phyloP scores from a whole-genome alignment of 2,888 invertebrate genomes.

The Lamproptera curius region DNA sequence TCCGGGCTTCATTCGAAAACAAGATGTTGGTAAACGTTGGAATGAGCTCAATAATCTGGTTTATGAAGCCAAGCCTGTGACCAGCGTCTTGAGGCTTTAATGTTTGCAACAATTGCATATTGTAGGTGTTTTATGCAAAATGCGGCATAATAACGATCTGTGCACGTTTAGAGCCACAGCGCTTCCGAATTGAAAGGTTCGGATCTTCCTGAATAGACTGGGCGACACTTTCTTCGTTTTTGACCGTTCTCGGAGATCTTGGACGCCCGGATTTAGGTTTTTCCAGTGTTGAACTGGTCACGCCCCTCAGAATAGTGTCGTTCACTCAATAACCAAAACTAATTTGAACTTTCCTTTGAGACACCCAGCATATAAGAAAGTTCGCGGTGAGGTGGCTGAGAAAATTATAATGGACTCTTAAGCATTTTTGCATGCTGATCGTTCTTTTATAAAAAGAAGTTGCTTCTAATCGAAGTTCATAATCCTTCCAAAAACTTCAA shows the following conservation, averaged over 20 bases:
- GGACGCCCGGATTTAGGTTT: conserved; percentile 28
- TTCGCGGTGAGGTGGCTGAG: conserved; percentile 54
- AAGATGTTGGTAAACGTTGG: no score
- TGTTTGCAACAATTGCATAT: no score
- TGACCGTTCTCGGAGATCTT: conserved; percentile 25
- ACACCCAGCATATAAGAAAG: conserved; percentile 56
- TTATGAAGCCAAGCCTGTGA: no score
- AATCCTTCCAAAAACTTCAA: conserved; percentile 44
- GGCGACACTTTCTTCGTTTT: conserved; percentile 23
- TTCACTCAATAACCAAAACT: no score
- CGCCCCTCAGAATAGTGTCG: no score
- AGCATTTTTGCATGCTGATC: conserved; percentile 45
- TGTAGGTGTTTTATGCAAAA: no score
- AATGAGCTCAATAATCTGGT: no score
- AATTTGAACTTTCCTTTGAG: no score
- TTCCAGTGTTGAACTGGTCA: conserved; percentile 24
- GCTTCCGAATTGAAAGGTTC: conserved; percentile 19
- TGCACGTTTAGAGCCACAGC: background rate
- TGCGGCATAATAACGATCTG: background rate
- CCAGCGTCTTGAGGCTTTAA: no score
- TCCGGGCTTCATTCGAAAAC: no score
- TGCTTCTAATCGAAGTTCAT: conserved; percentile 45
- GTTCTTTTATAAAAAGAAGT: conserved; percentile 44
- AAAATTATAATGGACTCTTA: conserved; percentile 44
- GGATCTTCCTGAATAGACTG: conserved; percentile 25